These are phyloP conservation scores for Actias luna DNA, from an alignment of 2,888 invertebrate species.

Conservation along the genomic window DNA sequence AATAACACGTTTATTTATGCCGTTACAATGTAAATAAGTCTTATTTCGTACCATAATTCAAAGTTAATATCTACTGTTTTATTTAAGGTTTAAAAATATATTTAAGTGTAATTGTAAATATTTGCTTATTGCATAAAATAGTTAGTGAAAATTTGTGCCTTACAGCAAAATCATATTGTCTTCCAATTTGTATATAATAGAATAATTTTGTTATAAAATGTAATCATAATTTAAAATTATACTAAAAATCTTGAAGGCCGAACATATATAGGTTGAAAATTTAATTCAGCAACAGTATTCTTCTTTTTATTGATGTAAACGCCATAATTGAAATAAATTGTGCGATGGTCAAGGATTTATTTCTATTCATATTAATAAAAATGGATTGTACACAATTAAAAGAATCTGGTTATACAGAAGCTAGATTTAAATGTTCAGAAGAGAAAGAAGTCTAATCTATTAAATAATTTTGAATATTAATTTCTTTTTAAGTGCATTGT, in stretches of 20 bases:
- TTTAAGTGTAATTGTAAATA: neutral
- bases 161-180: slow-evolving; percentile 77
- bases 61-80: slow-evolving; percentile 9
- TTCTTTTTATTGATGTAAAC: too few relatives aligned
- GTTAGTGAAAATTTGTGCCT: slow-evolving; percentile 62
- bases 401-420: too few relatives aligned
- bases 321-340: too few relatives aligned
- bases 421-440: too few relatives aligned
- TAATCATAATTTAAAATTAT: neutral
- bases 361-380: too few relatives aligned
- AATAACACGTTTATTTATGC: slow-evolving; percentile 21
- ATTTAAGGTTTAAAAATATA: slow-evolving; percentile 1
- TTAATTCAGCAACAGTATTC: neutral
- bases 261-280: neutral
- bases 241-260: neutral
- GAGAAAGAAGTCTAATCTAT: too few relatives aligned
- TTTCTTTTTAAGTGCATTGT: too few relatives aligned
- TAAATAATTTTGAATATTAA: too few relatives aligned
- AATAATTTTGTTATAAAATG: slow-evolving; percentile 9
- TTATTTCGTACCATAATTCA: neutral
- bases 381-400: too few relatives aligned
- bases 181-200: slow-evolving; percentile 49
- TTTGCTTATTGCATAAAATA: neutral
- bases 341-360: too few relatives aligned
- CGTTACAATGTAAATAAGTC: slow-evolving; percentile 26